Base-by-base conservation (phyloP, 2,888 invertebrate genomes). In the Temnothorax unifasciatus region DNA sequence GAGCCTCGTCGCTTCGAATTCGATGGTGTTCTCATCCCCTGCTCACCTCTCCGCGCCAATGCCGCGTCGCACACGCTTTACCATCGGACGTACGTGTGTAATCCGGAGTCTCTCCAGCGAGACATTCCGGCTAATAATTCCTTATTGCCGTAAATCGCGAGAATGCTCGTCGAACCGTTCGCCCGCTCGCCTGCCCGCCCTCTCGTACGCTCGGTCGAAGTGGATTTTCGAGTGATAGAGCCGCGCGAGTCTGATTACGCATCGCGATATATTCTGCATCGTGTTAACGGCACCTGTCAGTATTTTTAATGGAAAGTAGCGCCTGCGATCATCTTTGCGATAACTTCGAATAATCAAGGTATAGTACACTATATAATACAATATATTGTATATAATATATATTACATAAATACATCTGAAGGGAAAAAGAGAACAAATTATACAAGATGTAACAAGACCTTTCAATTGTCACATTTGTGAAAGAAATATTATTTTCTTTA, bases 1-100 rank as follows among this genome's bases (percentile, higher is more conserved):
- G 92, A 92, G 89, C 92, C 92, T 90, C 92, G 91, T 91, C 92
- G 92, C 92, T 90, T 93, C 92, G 92, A 92, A 93, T 93, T 93
- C 93, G 85, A 85, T 85, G 83, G 83, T 87, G 82, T 83, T 86
- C 83, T 82, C 87, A 79, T 77, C 76, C 74, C 50, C 71, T 59
- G 61, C 47, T 41, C 79, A 69, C 84, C 82, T 82, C 79, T 81
- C 68, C 71, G 29, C 61, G 68, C 81, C 75, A 74, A 73, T 85
- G 82, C 83, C 57, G 75, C 34, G 77, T 54, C 88, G 57, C 86
- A 66, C 83, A 77, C 71, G 75, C 83, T 85, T 81, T 47, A 57
- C 89, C 82, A 81, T 87, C 85, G 89, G 83, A 88, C 83, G 88
- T 69, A 86, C 79, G 50, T 88, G 85, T 84, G 86, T 89, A 89